Base-by-base conservation (phyloP, 2,113 vertebrate species). In the Urocolius indicus region DNA sequence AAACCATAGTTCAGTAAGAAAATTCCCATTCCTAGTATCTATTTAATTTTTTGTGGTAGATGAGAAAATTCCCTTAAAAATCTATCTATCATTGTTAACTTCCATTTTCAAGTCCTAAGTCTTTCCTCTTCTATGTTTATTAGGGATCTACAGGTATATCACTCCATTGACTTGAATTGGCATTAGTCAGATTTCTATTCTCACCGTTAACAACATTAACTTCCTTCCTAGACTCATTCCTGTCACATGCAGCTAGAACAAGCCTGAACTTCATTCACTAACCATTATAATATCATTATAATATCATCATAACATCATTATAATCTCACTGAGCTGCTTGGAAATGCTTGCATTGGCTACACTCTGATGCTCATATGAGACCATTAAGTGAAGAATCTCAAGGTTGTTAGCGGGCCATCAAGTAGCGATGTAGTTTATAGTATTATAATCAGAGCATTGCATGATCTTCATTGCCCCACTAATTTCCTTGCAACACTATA, bases 121-220 rank as follows among this genome's bases (percentile, higher is more conserved):
- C 11, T 73, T 58, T 61, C 30, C 22, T 66, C 16, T 62, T 87
- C 66, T 62, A 19, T n/a, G 36, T 1, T 88, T 61, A n/a, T 3
- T 27, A 48, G 11, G 16, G 4, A 23, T 49, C 4, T 5, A 36
- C 0, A 0, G 45, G 1, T 45, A 23, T 61, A 49, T 43, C 8
- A 61, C 11, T 54, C 13, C 26, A 34, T n/a, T 29, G 54, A 51
- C 8, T 66, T 54, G 32, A 89, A 72, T 1, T 34, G 13, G 5
- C 29, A 19, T 59, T 46, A 6, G 10, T 49, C 45, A 71, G 27
- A 55, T 66, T 89, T 82, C 51, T 77, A 21, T 62, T 23, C 32
- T 94, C 10, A 57, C 5, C 7, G 52, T 57, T 51, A 79, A 23
- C n/a, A n/a, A 10, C 21, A 49, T 2, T 52, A 34, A 10, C 16